Base-by-base conservation (phyloP, 2,888 invertebrate genomes). In the Pediacus dermestoides region DNA sequence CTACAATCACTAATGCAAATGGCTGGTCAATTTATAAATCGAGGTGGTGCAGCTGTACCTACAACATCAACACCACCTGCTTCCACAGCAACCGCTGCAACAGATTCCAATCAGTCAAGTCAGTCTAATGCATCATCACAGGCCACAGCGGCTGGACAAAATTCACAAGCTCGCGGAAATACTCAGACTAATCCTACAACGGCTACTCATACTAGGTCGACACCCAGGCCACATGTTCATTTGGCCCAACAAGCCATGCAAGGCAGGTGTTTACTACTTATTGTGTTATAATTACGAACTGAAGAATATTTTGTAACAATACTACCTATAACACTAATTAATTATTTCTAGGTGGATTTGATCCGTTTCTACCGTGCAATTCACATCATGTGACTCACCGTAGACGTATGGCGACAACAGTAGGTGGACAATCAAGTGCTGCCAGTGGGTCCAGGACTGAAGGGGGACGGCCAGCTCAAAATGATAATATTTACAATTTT, bases 161-260 rank as follows among this genome's bases (percentile, higher is more conserved):
- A 70, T 46, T 70, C 71, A 9, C 73, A 73, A 52, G 72, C 73
- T 3, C 74, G 81, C 35, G 78, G 77, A 7, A 80, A 78, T 50
- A 77, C 81, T 2, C 78, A 78, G 28, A 83, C 84, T 2, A 76
- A 82, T 63, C 81, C 82, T 12, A 84, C 83, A 6, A 83, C 82
- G 12, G 74, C 82, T 1, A 83, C 83, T 1, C 78, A 82, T 57
- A 84, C 83, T 2, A 73, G 82, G 21, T 80, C 81, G 34, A 82
- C 83, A 9, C 70, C 80, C 3, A 74, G 84, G 14, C 82, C 83
- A 1, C 82, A 83, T 54, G 78, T 82, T 6, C 82, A 82, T 58
- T 73, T 81, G 30, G 76, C 77, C 8, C 70, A 75, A 39, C 73
- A 73, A 52, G 71, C 76, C 8, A 71, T 80, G 48, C 76, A 75